Percentiles rank a stretch among this genome's conserved stretches.
Conservation (phyloP, 2,113 vertebrate species). For the Periophthalmus modestus region DNA sequence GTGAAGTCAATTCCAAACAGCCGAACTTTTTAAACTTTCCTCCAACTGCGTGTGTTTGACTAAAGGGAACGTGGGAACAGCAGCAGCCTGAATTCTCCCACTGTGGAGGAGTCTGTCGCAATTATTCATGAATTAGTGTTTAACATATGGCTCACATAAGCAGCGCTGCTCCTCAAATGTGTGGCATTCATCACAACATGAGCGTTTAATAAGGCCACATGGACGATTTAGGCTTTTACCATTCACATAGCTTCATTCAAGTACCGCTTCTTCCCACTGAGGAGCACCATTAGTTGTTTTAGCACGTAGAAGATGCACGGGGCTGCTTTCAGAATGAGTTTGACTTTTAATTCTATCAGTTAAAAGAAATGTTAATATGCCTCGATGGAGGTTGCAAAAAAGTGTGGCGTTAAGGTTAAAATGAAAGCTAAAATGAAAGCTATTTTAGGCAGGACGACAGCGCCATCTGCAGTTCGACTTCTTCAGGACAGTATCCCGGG, state of each 20-base stretch:
- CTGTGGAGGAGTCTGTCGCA: not conserved
- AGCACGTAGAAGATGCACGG: not conserved
- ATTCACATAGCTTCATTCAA: not conserved
- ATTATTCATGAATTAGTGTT: not conserved
- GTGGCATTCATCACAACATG: not conserved
- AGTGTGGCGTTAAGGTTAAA: not conserved
- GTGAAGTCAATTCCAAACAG: not conserved
- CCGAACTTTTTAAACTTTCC: not conserved
- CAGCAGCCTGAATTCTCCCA: not conserved
- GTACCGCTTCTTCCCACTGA: not conserved
- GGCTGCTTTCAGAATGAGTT: not conserved
- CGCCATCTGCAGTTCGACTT: too few species aligned
- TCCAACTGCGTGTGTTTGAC: not conserved
- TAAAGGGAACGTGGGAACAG: not conserved
- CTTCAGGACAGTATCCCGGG: too few species aligned
- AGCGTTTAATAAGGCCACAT: constrained; percentile 3
- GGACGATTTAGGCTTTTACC: constrained; percentile 1
- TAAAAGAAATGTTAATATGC: constrained; percentile 5
- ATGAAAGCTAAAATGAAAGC: not conserved
- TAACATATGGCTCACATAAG: not conserved
- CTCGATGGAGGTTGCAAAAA: not conserved
- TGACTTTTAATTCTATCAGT: not conserved
- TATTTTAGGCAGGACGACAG: too few species aligned
- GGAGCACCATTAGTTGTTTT: constrained; percentile 12
- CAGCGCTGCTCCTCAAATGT: not conserved